phyloP scores from a whole-genome alignment of 2,113 vertebrate species.

The Notiomystis cincta region DNA sequence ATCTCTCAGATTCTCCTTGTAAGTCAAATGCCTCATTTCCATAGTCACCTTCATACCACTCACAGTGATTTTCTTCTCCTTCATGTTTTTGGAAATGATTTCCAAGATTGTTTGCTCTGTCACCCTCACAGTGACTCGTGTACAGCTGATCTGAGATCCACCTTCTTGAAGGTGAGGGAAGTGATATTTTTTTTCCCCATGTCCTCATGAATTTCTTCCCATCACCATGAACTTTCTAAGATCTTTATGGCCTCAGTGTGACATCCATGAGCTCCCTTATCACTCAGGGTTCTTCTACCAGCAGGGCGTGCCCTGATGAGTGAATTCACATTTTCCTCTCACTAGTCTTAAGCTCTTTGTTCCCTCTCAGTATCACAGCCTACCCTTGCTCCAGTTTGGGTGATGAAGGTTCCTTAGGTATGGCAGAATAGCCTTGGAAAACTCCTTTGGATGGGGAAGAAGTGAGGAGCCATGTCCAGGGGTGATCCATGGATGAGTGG shows the following conservation, averaged over 20 bases:
- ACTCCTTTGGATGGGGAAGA: background rate
- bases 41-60: background rate
- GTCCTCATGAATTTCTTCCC: background rate
- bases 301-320: background rate
- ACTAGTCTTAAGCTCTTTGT: background rate
- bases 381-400: background rate
- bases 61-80: background rate
- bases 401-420: background rate
- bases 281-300: background rate
- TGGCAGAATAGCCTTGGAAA: background rate
- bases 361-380: background rate
- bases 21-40: background rate
- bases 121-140: background rate
- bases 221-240: background rate
- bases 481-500: background rate
- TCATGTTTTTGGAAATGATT: background rate
- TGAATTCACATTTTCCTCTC: background rate
- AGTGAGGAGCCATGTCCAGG: background rate
- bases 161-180: background rate
- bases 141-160: background rate
- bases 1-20: background rate
- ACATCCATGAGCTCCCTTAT: background rate
- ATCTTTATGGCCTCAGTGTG: background rate
- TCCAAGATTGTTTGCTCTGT: background rate
- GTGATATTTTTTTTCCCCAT: background rate